A percentile compares a stretch with the other conserved stretches of the same genome.
Evolutionary conservation across 2,888 invertebrate species (phyloP).

Genomic region (Rhamphomyia laevipes): DNA sequence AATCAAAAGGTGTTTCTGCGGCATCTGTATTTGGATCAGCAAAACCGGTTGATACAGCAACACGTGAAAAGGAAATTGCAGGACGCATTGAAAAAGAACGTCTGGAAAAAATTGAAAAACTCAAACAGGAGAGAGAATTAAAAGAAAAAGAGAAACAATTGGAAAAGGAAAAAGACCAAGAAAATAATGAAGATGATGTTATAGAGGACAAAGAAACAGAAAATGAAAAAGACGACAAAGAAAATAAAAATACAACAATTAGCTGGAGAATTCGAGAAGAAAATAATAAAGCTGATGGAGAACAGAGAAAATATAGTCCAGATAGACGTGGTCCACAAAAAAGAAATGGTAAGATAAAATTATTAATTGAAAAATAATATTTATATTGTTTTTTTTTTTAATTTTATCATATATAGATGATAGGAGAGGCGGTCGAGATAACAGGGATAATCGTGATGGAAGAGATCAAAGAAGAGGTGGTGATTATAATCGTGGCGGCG

Average conservation of each 20-base stretch:
- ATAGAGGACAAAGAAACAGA: slow-evolving; percentile 17
- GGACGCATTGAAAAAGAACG: slow-evolving; percentile 60
- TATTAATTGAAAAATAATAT: neutral
- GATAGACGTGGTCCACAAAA: slow-evolving; percentile 18
- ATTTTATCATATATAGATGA: no score
- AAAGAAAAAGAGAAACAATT: slow-evolving; percentile 6
- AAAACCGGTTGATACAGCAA: slow-evolving; percentile 87
- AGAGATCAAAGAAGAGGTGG: slow-evolving; percentile 21
- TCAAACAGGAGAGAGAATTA: slow-evolving; percentile 19
- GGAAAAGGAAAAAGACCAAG: slow-evolving; percentile 10
- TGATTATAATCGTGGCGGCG: slow-evolving; percentile 21
- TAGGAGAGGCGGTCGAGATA: slow-evolving; percentile 20
- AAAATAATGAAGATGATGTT: slow-evolving; percentile 10
- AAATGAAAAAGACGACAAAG: slow-evolving; percentile 29
- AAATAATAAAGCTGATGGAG: slow-evolving; percentile 11
- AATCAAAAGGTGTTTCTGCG: slow-evolving; percentile 45
- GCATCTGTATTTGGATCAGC: slow-evolving; percentile 88
- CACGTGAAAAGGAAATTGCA: slow-evolving; percentile 83
- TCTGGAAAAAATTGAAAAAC: slow-evolving; percentile 23
- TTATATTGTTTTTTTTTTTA: no score
- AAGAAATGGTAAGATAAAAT: slow-evolving; percentile 13
- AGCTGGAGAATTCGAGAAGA: slow-evolving; percentile 30
- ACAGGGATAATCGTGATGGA: slow-evolving; percentile 14
- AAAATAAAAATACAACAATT: slow-evolving; percentile 24
- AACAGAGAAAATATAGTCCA: slow-evolving; percentile 24